Evolutionary conservation across 2,888 invertebrate genomes (phyloP).

Genomic region (Agrochola lota): DNA sequence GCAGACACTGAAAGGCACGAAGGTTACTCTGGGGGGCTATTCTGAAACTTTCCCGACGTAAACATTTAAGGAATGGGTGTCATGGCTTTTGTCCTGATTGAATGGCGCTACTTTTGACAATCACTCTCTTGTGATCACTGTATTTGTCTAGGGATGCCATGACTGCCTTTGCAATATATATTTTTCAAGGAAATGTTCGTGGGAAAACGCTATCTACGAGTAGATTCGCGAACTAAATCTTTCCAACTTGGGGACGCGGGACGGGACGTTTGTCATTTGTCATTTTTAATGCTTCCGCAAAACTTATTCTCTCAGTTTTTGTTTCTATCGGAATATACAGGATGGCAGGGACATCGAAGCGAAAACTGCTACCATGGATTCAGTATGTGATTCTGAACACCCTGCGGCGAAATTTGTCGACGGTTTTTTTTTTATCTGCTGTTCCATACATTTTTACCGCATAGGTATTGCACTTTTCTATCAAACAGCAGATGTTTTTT

Average conservation of each 20-base stretch:
- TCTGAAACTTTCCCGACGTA: constrained; percentile 76
- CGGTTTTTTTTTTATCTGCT: no score
- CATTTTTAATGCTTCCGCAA: constrained; percentile 52
- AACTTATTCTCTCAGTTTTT: constrained; percentile 20
- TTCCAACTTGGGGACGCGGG: constrained; percentile 8
- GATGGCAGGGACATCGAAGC: no score
- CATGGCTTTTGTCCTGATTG: constrained; percentile 71
- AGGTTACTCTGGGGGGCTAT: constrained; percentile 63
- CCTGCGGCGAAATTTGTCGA: no score
- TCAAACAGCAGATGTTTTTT: no score
- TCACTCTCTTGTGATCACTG: constrained; percentile 54
- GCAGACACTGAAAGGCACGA: constrained; percentile 27
- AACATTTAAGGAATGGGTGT: constrained; percentile 72
- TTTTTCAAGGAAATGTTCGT: constrained; percentile 24
- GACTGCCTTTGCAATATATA: constrained; percentile 1
- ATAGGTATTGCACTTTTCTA: no score
- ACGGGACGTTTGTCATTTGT: constrained; percentile 40
- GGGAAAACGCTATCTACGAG: constrained; percentile 27
- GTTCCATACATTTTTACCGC: no score
- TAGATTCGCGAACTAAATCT: constrained; percentile 40
- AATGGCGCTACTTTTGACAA: constrained; percentile 66
- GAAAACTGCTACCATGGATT: no score
- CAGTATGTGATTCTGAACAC: no score
- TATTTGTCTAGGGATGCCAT: constrained; percentile 49
- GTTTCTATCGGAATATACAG: constrained; percentile 31